A percentile compares a stretch with the other conserved stretches of the same genome.
phyloP scores from a whole-genome alignment of 2,113 vertebrate genomes.

The Thamnophis sirtalis region DNA sequence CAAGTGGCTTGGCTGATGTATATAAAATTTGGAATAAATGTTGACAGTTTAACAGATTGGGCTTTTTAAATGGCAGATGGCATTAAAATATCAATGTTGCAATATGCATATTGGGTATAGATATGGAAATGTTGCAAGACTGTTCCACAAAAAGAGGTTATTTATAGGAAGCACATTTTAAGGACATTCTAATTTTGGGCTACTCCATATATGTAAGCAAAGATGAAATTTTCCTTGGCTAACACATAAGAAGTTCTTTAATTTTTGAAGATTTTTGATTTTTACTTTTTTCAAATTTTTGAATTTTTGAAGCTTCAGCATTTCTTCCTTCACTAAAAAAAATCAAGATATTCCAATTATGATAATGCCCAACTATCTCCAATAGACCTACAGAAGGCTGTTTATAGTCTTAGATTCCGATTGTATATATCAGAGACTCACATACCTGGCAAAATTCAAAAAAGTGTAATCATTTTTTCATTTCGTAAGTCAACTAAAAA shows the following conservation, averaged over 20 bases:
- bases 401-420: neutral
- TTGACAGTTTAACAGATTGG: conserved; percentile 37
- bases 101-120: conserved; percentile 44
- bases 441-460: neutral
- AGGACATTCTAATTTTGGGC: conserved; percentile 45
- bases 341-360: no score
- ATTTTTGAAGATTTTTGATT: neutral
- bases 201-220: neutral
- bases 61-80: conserved; percentile 34
- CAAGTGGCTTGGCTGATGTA: conserved; percentile 42
- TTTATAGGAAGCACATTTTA: conserved; percentile 42
- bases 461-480: neutral
- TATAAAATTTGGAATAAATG: conserved; percentile 17
- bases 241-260: neutral
- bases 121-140: conserved; percentile 47
- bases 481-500: neutral
- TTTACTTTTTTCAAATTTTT: no score
- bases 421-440: neutral
- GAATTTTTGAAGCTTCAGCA: no score
- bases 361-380: neutral
- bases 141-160: conserved; percentile 24
- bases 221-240: neutral
- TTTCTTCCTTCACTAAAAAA: no score
- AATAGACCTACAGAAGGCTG: neutral
- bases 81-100: conserved; percentile 52